A percentile compares a stretch with the other conserved stretches of the same genome.
Evolutionary conservation across 2,888 invertebrate species (phyloP).

Genomic region (Odontomyia ornata): DNA sequence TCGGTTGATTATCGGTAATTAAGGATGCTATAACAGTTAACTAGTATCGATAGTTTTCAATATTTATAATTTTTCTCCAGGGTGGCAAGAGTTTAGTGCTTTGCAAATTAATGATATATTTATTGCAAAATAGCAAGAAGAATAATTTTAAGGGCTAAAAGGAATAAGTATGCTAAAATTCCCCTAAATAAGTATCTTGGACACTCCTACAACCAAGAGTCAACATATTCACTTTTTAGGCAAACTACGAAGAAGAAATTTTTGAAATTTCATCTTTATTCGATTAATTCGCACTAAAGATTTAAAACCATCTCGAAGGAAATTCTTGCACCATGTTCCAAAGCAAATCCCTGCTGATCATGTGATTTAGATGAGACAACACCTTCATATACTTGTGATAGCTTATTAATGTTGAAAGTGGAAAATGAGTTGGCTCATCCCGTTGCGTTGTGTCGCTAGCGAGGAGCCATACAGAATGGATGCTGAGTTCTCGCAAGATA

Average conservation of each 20-base stretch:
- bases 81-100: too few species aligned
- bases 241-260: constrained; percentile 21
- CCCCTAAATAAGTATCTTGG: neutral
- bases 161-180: too few species aligned
- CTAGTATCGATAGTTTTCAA: neutral
- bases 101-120: too few species aligned
- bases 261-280: constrained; percentile 34
- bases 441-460: neutral
- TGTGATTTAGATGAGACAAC: constrained; percentile 50
- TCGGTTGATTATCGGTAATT: constrained; percentile 1
- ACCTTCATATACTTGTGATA: constrained; percentile 48
- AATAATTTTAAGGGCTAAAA: too few species aligned
- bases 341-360: constrained; percentile 50
- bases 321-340: constrained; percentile 49
- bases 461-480: neutral
- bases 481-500: neutral
- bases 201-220: neutral
- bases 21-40: neutral
- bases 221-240: constrained; percentile 25
- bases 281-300: constrained; percentile 42
- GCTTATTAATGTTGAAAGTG: constrained; percentile 48
- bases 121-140: too few species aligned
- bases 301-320: constrained; percentile 47
- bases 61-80: too few species aligned
- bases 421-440: constrained; percentile 32